Evolutionary conservation across 2,888 invertebrate species (phyloP).

Genomic region (Autographa pulchrina): DNA sequence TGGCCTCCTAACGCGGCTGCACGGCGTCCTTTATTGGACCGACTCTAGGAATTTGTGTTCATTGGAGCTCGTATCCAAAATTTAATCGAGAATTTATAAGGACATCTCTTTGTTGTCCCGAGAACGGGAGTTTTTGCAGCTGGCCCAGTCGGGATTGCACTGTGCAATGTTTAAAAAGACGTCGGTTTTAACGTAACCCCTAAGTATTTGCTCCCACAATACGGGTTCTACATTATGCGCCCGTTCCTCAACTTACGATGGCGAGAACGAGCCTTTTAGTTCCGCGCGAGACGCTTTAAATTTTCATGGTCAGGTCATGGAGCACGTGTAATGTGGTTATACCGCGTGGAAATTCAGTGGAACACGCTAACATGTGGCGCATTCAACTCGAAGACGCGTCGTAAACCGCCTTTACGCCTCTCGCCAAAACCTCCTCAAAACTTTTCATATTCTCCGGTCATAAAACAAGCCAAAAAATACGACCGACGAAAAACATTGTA

Average conservation of each 20-base stretch:
- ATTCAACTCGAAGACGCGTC: conserved; percentile 87
- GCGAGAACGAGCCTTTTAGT: conserved; percentile 73
- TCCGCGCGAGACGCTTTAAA: conserved; percentile 82
- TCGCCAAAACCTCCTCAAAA: conserved; percentile 85
- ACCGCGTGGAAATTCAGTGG: conserved; percentile 79
- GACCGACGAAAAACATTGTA: conserved; percentile 88
- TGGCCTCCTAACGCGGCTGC: conserved; percentile 89
- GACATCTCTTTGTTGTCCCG: conserved; percentile 82
- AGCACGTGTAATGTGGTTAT: conserved; percentile 85
- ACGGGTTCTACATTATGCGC: conserved; percentile 61
- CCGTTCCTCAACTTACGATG: conserved; percentile 62
- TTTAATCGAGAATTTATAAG: conserved; percentile 88
- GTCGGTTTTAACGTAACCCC: conserved; percentile 71
- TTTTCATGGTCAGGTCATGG: conserved; percentile 87
- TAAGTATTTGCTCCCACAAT: conserved; percentile 66
- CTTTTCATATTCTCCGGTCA: conserved; percentile 88
- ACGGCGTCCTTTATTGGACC: conserved; percentile 88
- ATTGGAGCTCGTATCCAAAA: conserved; percentile 88
- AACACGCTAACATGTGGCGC: conserved; percentile 85
- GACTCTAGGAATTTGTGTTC: conserved; percentile 89
- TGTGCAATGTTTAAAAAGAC: conserved; percentile 76
- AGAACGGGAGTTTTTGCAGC: conserved; percentile 81
- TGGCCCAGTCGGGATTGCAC: conserved; percentile 75
- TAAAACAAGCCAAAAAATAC: conserved; percentile 89
- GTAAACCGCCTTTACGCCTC: conserved; percentile 88